Conservation (phyloP, 2,888 invertebrate genomes). For the Siphlonurus alternatus region DNA sequence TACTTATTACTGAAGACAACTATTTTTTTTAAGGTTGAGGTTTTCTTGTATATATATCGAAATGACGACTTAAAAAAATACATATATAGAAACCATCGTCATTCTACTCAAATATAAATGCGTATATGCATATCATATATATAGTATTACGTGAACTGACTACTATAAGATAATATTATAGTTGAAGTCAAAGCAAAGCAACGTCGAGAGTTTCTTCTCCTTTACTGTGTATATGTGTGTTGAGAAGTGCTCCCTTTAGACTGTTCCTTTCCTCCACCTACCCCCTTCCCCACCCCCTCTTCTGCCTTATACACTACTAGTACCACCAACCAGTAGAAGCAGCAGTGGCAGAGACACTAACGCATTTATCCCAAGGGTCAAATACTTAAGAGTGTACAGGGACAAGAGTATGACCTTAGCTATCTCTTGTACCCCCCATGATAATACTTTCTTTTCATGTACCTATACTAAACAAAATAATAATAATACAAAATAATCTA, state of each 20-base stretch:
- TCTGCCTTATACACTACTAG: too few relatives aligned
- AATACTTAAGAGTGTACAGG: not conserved
- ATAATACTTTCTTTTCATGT: not conserved
- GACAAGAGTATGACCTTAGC: not conserved
- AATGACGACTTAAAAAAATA: not conserved
- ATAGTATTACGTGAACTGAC: not conserved
- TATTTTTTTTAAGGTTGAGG: not conserved
- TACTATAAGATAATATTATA: not conserved
- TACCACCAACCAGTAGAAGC: too few relatives aligned
- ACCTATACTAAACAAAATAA: too few relatives aligned
- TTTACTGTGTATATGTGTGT: not conserved
- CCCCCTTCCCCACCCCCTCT: too few relatives aligned
- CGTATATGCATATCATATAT: not conserved
- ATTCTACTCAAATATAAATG: not conserved
- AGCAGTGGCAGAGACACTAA: not conserved
- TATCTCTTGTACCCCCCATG: not conserved
- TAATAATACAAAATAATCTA: not conserved
- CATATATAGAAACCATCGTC: not conserved
- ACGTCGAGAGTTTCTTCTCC: not conserved
- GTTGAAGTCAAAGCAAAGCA: not conserved
- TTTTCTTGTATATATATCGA: not conserved
- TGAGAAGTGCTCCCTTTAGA: not conserved
- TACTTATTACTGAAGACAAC: not conserved
- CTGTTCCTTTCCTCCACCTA: not conserved
- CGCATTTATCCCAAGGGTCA: slow-evolving; percentile 1